These are phyloP conservation scores for Caranx ignobilis DNA, from an alignment of 2,113 vertebrate species.

Conservation along the genomic window DNA sequence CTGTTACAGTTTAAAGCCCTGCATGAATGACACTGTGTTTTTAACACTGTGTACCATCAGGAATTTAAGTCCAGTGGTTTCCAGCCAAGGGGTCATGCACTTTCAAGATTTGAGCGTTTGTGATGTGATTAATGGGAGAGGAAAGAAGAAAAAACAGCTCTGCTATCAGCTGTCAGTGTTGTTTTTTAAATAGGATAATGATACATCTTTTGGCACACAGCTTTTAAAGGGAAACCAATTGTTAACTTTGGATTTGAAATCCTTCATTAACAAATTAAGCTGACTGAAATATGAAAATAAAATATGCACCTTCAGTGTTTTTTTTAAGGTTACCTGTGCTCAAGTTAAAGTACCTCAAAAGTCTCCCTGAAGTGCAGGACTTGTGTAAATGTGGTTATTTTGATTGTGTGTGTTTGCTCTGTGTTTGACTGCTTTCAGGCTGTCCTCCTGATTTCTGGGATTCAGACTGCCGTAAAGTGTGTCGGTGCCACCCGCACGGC, in stretches of 20 bases:
- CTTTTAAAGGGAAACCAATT: neutral
- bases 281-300: neutral
- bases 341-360: neutral
- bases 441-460: constrained; percentile 95
- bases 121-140: neutral
- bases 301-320: neutral
- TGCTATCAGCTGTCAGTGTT: neutral
- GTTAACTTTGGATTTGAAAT: neutral
- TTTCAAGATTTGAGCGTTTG: neutral
- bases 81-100: neutral
- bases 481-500: constrained; percentile 89
- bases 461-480: constrained; percentile 89
- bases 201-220: neutral
- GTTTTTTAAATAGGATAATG: neutral
- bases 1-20: too few species aligned
- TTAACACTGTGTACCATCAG: neutral
- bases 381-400: neutral
- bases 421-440: constrained; percentile 73
- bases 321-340: neutral
- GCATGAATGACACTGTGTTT: neutral
- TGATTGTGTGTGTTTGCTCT: neutral
- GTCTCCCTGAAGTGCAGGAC: neutral
- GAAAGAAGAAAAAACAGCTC: neutral
- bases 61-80: too few species aligned
- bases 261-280: neutral